These are phyloP conservation scores for Hoplodrina blanda DNA, from an alignment of 2,888 invertebrate genomes.

Conservation along the genomic window DNA sequence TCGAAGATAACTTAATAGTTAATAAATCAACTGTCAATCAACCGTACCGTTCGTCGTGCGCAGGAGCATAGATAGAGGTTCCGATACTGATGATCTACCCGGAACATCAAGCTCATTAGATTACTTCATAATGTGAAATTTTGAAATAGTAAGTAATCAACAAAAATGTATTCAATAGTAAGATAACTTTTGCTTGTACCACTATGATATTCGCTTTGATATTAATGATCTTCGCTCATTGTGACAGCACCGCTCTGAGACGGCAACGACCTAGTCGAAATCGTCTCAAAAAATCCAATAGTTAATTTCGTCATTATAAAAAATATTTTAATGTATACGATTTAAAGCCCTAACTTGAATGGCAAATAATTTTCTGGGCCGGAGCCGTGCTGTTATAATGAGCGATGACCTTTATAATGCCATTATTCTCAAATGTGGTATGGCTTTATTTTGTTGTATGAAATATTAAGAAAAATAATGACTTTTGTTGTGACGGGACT, in stretches of 20 bases:
- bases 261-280: too few species aligned
- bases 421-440: too few species aligned
- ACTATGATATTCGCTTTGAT: too few species aligned
- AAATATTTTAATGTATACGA: too few species aligned
- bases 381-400: too few species aligned
- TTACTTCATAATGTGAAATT: background rate
- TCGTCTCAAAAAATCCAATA: too few species aligned
- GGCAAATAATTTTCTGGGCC: too few species aligned
- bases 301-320: too few species aligned
- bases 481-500: background rate
- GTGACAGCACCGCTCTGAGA: too few species aligned
- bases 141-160: background rate
- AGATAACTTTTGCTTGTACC: background rate
- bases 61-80: background rate
- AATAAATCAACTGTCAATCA: conserved; percentile 24
- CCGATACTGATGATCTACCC: background rate
- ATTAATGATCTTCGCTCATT: too few species aligned
- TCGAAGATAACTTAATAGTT: background rate
- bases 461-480: background rate
- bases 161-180: background rate
- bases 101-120: background rate
- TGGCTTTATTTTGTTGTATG: background rate
- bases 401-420: too few species aligned
- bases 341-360: too few species aligned
- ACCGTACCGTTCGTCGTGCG: background rate